Conservation (phyloP, 2,888 invertebrate genomes). For the Aphidoletes aphidimyza region DNA sequence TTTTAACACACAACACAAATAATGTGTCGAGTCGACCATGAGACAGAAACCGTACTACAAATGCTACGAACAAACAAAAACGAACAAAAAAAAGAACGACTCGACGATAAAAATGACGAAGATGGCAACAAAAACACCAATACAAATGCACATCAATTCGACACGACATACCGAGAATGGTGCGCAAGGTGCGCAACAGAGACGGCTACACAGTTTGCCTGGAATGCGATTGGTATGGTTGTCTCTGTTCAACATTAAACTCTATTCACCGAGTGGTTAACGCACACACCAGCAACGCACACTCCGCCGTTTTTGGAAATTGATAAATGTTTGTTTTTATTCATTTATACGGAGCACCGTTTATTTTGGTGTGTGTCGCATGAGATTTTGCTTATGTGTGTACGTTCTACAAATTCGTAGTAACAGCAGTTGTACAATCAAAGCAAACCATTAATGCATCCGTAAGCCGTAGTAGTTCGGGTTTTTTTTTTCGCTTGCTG, state of each 20-base stretch:
- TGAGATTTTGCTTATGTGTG: too few species aligned
- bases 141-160: not conserved
- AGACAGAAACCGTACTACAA: constrained; percentile 49
- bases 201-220: not conserved
- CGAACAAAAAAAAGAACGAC: not conserved
- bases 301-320: not conserved
- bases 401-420: not conserved
- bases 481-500: too few species aligned
- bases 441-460: constrained; percentile 31
- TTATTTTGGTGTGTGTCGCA: not conserved
- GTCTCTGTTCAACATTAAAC: not conserved
- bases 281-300: not conserved
- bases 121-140: constrained; percentile 49
- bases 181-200: not conserved
- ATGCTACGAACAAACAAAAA: not conserved
- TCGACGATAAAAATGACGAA: constrained; percentile 43
- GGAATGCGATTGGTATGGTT: not conserved
- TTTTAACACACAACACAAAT: constrained; percentile 26
- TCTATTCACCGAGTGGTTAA: not conserved
- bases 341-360: not conserved
- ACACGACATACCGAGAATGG: not conserved
- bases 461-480: not conserved
- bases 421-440: constrained; percentile 39
- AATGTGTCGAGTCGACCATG: constrained; percentile 43
- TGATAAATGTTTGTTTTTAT: constrained; percentile 40